phyloP scores from a whole-genome alignment of 2,888 invertebrate species.

The Branchellion lobata region DNA sequence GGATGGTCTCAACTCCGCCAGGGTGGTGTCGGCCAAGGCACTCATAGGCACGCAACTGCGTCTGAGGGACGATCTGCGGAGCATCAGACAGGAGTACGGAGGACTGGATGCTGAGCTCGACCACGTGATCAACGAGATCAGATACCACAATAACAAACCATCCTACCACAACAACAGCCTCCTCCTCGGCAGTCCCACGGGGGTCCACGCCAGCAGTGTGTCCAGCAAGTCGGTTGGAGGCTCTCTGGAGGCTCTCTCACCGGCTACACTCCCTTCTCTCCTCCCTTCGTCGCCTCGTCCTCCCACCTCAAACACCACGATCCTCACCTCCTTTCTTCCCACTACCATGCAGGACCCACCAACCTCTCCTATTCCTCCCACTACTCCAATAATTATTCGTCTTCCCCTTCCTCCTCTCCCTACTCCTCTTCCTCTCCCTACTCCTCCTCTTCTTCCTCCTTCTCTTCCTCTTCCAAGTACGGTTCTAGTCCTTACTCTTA shows the following conservation, averaged over 20 bases:
- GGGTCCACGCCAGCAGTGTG: too few species aligned
- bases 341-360: neutral
- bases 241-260: neutral
- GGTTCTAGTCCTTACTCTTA: neutral
- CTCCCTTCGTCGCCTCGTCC: neutral
- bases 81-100: slow-evolving; percentile 28
- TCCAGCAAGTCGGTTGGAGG: neutral
- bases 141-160: neutral
- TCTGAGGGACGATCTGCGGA: neutral
- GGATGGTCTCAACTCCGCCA: neutral
- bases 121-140: slow-evolving; percentile 32
- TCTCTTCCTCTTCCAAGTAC: neutral
- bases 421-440: neutral
- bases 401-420: neutral
- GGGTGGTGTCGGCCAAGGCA: neutral
- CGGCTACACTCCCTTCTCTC: neutral
- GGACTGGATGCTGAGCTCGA: slow-evolving; percentile 30
- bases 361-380: neutral
- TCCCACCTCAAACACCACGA: neutral
- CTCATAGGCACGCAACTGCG: neutral
- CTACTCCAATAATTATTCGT: neutral
- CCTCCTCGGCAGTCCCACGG: too few species aligned
- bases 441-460: neutral
- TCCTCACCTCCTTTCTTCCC: neutral
- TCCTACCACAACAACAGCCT: neutral